These are phyloP conservation scores for Zosterops japonicus DNA, from an alignment of 2,113 vertebrate genomes.

Conservation along the genomic window DNA sequence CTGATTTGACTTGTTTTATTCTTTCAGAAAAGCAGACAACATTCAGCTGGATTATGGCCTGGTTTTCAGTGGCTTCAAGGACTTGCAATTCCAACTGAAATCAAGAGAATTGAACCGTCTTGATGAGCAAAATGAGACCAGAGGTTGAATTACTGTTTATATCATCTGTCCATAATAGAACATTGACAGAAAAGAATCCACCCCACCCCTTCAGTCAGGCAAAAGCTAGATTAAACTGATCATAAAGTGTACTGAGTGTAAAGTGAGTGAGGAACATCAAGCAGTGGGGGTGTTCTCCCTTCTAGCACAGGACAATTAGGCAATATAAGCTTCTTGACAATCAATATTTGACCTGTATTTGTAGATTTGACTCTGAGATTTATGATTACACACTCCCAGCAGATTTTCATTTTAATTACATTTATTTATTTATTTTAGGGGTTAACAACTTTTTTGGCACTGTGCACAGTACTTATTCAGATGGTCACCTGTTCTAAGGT, in stretches of 20 bases:
- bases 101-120: neutral
- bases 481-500: constrained; percentile 47
- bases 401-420: constrained; percentile 54
- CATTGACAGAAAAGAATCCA: neutral
- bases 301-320: neutral
- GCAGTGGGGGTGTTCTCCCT: neutral
- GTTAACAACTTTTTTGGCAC: constrained; percentile 26
- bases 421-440: constrained; percentile 59
- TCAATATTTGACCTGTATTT: constrained; percentile 28
- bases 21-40: neutral
- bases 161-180: neutral
- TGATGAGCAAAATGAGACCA: neutral
- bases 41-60: neutral
- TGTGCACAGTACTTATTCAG: constrained; percentile 1
- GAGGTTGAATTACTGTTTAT: neutral
- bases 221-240: neutral
- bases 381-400: neutral
- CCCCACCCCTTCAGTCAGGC: fast-evolving
- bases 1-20: neutral
- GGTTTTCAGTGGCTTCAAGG: neutral
- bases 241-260: neutral
- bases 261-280: neutral
- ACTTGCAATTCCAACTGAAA: neutral
- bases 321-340: neutral
- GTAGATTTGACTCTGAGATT: neutral